Evolutionary conservation across 1,140 invertebrate genomes (phyloP), one percentile per base, ranked within the genome.

Genomic region (Frieseomelitta varia): DNA sequence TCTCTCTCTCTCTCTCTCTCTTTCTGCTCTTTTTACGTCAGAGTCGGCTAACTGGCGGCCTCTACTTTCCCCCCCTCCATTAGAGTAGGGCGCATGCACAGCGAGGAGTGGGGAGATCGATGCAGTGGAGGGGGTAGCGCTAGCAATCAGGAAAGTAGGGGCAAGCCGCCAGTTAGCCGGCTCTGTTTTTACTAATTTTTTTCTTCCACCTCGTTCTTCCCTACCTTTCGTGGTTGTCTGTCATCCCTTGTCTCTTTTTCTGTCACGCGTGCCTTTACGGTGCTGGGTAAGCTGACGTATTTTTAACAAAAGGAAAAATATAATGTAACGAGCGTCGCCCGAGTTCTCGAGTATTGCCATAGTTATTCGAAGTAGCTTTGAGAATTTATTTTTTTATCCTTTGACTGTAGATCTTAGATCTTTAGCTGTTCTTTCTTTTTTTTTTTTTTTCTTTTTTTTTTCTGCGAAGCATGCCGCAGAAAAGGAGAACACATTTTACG

Each of bases 241-340:
- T 39, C 39, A 47, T 47, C 51, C 51, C 53, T 72, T 51, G 63
- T 11, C 27, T 58, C 19, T 58, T 27, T 51, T 53, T 78, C 19
- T 47, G 47, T 74, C 61, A 34, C 39, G 47, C 34, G 51, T n/a
- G 79, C n/a, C 39, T 83, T 82, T 56, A 39, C 79, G 85, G 87
- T 88, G 87, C 88, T 89, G 87, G 84, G 81, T 81, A 85, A 86
- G 63, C 63, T 79, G 39, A 80, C 55, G 30, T 53, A 79, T 68
- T 81, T 79, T 55, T 15, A 53, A 61, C 4, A 61, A 47, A 69
- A 58, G 19, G 58, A 30, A 24, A 72, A 24, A 71, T 14, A 19
- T 11, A 51, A 61, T 61, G 24, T 19, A 69, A 68, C 51, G 17
- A 81, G 73, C 30, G 10, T 30, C 19, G 69, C 17, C 27, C n/a